phyloP scores from a whole-genome alignment of 2,888 invertebrate species.

The Liposcelis brunnea region DNA sequence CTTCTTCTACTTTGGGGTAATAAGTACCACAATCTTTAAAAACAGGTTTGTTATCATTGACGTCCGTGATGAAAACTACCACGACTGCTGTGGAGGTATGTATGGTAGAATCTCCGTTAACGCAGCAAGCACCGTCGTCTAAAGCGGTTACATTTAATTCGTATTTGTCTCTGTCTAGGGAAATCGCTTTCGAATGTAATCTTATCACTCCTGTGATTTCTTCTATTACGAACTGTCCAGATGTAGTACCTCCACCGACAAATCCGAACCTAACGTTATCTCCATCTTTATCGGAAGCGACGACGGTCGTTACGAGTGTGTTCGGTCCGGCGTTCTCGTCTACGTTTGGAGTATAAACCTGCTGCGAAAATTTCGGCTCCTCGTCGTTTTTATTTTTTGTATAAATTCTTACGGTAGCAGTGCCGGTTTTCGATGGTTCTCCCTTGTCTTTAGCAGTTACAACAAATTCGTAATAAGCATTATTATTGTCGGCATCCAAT shows the following conservation, averaged over 20 bases:
- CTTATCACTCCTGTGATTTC: constrained; percentile 90
- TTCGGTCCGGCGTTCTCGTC: constrained; percentile 92
- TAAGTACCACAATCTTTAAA: constrained; percentile 89
- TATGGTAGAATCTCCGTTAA: constrained; percentile 68
- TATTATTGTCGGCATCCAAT: constrained; percentile 89
- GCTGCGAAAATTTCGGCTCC: constrained; percentile 90
- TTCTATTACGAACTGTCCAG: constrained; percentile 88
- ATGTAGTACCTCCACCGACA: constrained; percentile 75
- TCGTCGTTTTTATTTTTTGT: constrained; percentile 98
- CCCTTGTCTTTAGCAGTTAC: constrained; percentile 93
- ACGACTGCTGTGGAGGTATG: constrained; percentile 91
- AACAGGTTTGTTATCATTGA: constrained; percentile 91
- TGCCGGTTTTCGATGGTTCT: constrained; percentile 78
- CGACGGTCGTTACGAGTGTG: constrained; percentile 88
- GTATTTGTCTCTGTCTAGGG: constrained; percentile 82
- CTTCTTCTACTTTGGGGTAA: constrained; percentile 86
- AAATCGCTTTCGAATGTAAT: constrained; percentile 69
- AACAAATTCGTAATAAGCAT: constrained; percentile 87
- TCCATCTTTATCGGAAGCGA: constrained; percentile 93
- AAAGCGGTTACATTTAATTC: constrained; percentile 92
- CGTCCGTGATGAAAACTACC: constrained; percentile 91
- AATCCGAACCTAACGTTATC: constrained; percentile 75
- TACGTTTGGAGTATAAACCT: constrained; percentile 90
- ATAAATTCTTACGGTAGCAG: constrained; percentile 84
- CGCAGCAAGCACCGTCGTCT: constrained; percentile 96